Evolutionary conservation across 2,888 invertebrate species (phyloP).

Genomic region (Lithophane leautieri): DNA sequence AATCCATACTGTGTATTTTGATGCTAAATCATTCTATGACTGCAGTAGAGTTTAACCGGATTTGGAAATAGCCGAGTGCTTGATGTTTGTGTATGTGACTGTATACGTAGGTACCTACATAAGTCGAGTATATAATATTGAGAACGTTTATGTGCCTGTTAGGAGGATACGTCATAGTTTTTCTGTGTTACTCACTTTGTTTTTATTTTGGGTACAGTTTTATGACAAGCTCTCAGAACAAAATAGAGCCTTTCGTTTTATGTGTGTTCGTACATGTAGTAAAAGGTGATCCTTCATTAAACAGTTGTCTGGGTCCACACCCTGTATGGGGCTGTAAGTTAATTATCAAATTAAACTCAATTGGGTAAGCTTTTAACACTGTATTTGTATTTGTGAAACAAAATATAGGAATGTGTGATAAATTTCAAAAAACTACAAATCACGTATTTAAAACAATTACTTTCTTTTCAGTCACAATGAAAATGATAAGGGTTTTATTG

Average conservation of each 20-base stretch:
- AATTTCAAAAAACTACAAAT: slow-evolving; percentile 8
- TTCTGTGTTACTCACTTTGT: slow-evolving; percentile 33
- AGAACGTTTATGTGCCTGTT: slow-evolving; percentile 4
- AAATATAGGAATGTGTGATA: not conserved
- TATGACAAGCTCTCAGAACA: slow-evolving; percentile 46
- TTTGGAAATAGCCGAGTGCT: slow-evolving; percentile 41
- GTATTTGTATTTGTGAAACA: slow-evolving; percentile 11
- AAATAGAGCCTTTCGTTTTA: slow-evolving; percentile 60
- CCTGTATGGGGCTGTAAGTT: slow-evolving; percentile 69
- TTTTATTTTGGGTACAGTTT: slow-evolving; percentile 48
- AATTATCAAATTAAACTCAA: slow-evolving; percentile 77
- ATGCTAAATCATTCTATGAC: slow-evolving; percentile 59
- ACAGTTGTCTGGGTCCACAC: slow-evolving; percentile 61
- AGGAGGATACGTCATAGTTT: slow-evolving; percentile 21
- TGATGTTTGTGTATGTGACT: slow-evolving; percentile 22
- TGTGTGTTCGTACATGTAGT: slow-evolving; percentile 56
- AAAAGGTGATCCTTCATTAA: slow-evolving; percentile 58
- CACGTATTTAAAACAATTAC: not conserved
- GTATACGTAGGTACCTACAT: not conserved
- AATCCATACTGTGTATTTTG: slow-evolving; percentile 46
- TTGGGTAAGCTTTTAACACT: slow-evolving; percentile 62
- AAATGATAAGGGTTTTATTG: slow-evolving; percentile 22
- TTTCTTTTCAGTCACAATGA: not conserved
- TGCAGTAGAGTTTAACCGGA: slow-evolving; percentile 29
- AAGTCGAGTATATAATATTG: slow-evolving; percentile 14